Conservation (phyloP, 1,140 invertebrate species). For the Achatina immaculata region DNA sequence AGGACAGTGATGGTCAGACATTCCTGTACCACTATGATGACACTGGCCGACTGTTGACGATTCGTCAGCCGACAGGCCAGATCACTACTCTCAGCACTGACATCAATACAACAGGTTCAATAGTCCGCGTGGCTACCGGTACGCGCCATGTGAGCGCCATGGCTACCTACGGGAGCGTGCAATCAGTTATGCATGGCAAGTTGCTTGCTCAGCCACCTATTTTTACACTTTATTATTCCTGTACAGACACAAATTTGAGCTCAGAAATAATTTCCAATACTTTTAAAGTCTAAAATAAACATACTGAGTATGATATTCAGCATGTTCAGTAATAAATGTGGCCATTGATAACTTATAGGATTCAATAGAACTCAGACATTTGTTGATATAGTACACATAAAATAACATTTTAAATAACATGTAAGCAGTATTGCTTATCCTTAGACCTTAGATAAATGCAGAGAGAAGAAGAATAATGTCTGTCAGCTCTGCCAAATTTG, state of each 20-base stretch:
- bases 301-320: too few relatives aligned
- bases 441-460: too few relatives aligned
- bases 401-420: too few relatives aligned
- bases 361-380: too few relatives aligned
- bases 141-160: slow-evolving; percentile 65
- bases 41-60: slow-evolving; percentile 84
- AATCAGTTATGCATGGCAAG: slow-evolving; percentile 70
- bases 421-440: too few relatives aligned
- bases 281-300: too few relatives aligned
- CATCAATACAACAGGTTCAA: slow-evolving; percentile 68
- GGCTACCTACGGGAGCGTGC: slow-evolving; percentile 70
- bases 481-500: neutral
- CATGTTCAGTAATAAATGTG: too few relatives aligned
- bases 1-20: slow-evolving; percentile 84
- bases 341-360: too few relatives aligned
- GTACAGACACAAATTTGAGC: slow-evolving; percentile 22
- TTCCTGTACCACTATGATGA: slow-evolving; percentile 91
- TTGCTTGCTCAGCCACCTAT: slow-evolving; percentile 54
- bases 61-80: slow-evolving; percentile 91
- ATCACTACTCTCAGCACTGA: slow-evolving; percentile 79
- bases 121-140: slow-evolving; percentile 67
- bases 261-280: neutral
- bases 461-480: too few relatives aligned
- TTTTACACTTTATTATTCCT: slow-evolving; percentile 27
- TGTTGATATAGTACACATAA: too few relatives aligned